A percentile compares a stretch with the other conserved stretches of the same genome.
Conservation (phyloP, 2,888 invertebrate species). For the Andrena hattorfiana region DNA sequence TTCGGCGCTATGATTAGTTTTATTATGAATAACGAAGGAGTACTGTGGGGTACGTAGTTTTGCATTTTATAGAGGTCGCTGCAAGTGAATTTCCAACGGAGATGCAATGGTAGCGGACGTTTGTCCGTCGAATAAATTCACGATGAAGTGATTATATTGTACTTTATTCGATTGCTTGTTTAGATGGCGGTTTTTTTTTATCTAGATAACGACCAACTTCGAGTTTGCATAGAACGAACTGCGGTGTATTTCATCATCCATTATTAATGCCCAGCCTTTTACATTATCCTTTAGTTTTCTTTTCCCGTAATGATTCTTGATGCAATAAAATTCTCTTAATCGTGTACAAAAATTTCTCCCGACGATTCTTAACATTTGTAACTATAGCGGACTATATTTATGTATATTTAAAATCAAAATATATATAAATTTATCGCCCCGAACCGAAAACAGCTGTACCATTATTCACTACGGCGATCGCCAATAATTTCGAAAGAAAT, state of each 20-base stretch:
- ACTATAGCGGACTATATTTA: conserved; percentile 81
- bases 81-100: too few relatives aligned
- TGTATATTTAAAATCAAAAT: conserved; percentile 79
- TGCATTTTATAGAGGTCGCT: too few relatives aligned
- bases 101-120: too few relatives aligned
- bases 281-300: conserved; percentile 5
- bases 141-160: too few relatives aligned
- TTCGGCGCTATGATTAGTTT: too few relatives aligned
- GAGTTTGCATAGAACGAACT: background rate
- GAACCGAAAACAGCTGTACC: conserved; percentile 39
- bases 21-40: too few relatives aligned
- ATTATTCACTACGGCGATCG: conserved; percentile 22
- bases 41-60: too few relatives aligned
- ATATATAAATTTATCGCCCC: conserved; percentile 78
- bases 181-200: too few relatives aligned
- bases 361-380: conserved; percentile 75
- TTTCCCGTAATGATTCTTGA: conserved; percentile 24
- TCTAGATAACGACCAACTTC: background rate
- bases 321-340: conserved; percentile 51
- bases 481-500: too few relatives aligned
- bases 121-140: too few relatives aligned
- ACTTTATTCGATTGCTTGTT: too few relatives aligned
- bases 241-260: conserved; percentile 14
- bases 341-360: conserved; percentile 61
- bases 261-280: background rate